Evolutionary conservation across 92 coral and sea anemone genomes (phyloP).

Genomic region (Phymanthus crucifer): DNA sequence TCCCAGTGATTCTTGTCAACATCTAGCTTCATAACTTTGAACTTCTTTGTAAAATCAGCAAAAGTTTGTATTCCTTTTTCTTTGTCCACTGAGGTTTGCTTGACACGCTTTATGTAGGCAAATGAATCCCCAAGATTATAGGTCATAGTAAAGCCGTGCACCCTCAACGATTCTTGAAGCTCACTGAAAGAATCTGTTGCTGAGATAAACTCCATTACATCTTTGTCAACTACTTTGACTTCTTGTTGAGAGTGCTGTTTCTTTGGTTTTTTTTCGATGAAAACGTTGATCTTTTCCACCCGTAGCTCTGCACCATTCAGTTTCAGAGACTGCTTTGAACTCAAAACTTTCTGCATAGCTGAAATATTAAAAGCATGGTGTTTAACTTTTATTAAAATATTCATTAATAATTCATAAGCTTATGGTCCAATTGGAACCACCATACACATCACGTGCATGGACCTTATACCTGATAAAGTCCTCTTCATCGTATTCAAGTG

Average conservation of each 20-base stretch:
- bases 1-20: slow-evolving; percentile 47
- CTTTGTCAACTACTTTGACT: slow-evolving; percentile 50
- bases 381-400: not conserved
- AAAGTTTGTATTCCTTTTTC: slow-evolving; percentile 15
- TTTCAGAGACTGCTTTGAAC: slow-evolving; percentile 8
- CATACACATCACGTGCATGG: too few relatives aligned
- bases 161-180: slow-evolving; percentile 36
- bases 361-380: not conserved
- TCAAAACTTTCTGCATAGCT: slow-evolving; percentile 34
- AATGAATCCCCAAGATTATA: not conserved
- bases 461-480: too few relatives aligned
- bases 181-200: slow-evolving; percentile 25
- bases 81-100: not conserved
- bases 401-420: not conserved
- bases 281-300: slow-evolving; percentile 42
- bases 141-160: not conserved
- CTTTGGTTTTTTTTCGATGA: slow-evolving; percentile 25
- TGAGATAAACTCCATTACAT: slow-evolving; percentile 61
- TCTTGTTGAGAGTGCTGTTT: not conserved
- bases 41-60: slow-evolving; percentile 14
- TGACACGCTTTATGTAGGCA: not conserved
- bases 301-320: slow-evolving; percentile 44
- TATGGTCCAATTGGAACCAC: too few relatives aligned
- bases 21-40: slow-evolving; percentile 38
- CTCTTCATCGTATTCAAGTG: too few relatives aligned